Evolutionary conservation across 2,888 invertebrate genomes (phyloP).

Genomic region (Thereva nobilitata): DNA sequence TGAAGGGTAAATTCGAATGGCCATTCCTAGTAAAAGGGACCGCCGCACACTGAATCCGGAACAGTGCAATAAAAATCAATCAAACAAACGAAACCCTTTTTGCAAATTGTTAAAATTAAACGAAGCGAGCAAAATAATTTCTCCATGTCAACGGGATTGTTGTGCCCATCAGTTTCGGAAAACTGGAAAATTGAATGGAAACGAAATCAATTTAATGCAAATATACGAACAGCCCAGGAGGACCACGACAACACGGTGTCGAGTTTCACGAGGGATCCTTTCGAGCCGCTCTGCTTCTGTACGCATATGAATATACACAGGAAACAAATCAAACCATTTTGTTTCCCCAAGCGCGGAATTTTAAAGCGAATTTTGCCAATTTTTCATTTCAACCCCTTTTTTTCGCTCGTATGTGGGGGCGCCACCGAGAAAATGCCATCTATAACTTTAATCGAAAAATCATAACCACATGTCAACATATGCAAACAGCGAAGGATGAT

Average conservation of each 20-base stretch:
- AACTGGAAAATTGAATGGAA: conserved; percentile 41
- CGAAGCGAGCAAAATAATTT: conserved; percentile 40
- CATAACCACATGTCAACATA: conserved; percentile 51
- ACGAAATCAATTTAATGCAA: conserved; percentile 49
- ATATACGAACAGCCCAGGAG: conserved; percentile 42
- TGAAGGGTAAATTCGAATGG: too few species aligned
- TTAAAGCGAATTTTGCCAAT: conserved; percentile 41
- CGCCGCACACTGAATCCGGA: too few species aligned
- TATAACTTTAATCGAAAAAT: conserved; percentile 51
- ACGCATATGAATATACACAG: conserved; percentile 22
- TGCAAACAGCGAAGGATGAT: conserved; percentile 46
- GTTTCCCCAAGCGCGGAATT: conserved; percentile 34
- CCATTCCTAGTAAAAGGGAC: too few species aligned
- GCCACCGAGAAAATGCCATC: conserved; percentile 40
- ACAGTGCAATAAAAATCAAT: too few species aligned
- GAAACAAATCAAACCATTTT: conserved; percentile 34
- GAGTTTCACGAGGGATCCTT: conserved; percentile 4
- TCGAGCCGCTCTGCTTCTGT: conserved; percentile 8
- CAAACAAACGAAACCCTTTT: conserved; percentile 7
- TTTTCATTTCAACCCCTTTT: conserved; percentile 45
- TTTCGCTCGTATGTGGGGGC: conserved; percentile 5
- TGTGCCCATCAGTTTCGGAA: conserved; percentile 35
- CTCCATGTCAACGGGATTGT: conserved; percentile 37
- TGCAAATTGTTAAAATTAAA: conserved; percentile 32
- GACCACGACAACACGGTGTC: conserved; percentile 19